Base-by-base conservation (phyloP, 2,888 invertebrate genomes). In the Mycalesis mineus region DNA sequence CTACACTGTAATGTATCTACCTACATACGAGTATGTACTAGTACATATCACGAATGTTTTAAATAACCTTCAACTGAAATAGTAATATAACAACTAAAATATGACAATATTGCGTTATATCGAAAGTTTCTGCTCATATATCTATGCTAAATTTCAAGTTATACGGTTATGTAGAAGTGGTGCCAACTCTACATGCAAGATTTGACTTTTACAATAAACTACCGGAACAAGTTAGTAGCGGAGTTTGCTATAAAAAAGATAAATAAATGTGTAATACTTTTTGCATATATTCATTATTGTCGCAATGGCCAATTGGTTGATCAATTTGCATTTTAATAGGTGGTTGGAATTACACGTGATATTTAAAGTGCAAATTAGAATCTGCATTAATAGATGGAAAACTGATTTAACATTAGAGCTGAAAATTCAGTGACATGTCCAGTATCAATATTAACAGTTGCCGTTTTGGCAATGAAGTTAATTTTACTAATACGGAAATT, bases 311-410 rank as follows among this genome's bases (percentile, higher is more conserved):
- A 60, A 62, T 64, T 60, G 60, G 58, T 60, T 9, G 50, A 53
- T 50, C 58, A 45, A 65, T 63, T 60, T 56, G 57, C 57, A 65
- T 63, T 64, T 62, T 65, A 62, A 64, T 63, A 56, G 47, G 53
- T 48, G 57, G 55, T 49, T 54, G 61, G 58, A 58, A 65, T 62
- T 61, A 66, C 60, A 58, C 55, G 52, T 50, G 61, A 64, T 61
- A 64, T 64, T 66, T 62, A 63, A 62, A 62, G 64, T 63, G 65
- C 65, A 62, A 69, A 65, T 67, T 66, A 65, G 63, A 65, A 61
- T 68, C 58, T 60, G 58, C 55, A 57, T 58, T 64, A 58, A 58
- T 57, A 61, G 56, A 58, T 58, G 57, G 62, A 57, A 58, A 64
- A 60, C 58, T 64, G 57, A 53, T 60, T 59, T 62, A 55, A 58